These are phyloP conservation scores for Teleogryllus occipitalis DNA, from an alignment of 1,140 invertebrate species.

Conservation along the genomic window DNA sequence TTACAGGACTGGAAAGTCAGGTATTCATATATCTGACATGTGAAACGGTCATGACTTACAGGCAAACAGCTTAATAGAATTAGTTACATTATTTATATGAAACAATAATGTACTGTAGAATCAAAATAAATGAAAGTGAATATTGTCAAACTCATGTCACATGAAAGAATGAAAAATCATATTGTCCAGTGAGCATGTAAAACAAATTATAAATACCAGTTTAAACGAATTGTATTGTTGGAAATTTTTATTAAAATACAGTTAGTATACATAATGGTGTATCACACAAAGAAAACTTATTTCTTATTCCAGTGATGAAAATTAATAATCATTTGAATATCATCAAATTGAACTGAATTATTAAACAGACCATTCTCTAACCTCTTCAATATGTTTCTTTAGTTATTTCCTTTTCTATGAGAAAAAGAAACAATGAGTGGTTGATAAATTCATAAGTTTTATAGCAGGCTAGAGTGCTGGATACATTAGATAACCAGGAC, in stretches of 20 bases:
- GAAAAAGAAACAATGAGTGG: conserved; percentile 7
- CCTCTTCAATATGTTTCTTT: conserved; percentile 10
- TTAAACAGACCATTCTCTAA: conserved; percentile 5
- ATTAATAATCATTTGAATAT: neutral
- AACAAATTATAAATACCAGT: neutral
- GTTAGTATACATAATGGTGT: neutral
- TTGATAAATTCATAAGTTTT: conserved; percentile 6
- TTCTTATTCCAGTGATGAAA: neutral
- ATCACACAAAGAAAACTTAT: neutral
- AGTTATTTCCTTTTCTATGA: conserved; percentile 10
- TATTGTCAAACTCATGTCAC: no score
- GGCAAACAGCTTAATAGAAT: no score
- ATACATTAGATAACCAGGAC: neutral
- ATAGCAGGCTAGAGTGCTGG: conserved; percentile 9
- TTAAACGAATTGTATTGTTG: neutral
- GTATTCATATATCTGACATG: no score
- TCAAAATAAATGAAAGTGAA: no score
- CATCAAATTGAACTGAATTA: conserved; percentile 11
- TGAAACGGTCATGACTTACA: no score
- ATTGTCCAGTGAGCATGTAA: neutral
- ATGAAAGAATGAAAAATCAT: neutral
- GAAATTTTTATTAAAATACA: neutral
- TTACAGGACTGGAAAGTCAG: no score
- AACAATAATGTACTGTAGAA: no score
- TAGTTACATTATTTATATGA: no score